Base-by-base conservation (phyloP, 2,888 invertebrate species). In the Phaedon cochleariae region DNA sequence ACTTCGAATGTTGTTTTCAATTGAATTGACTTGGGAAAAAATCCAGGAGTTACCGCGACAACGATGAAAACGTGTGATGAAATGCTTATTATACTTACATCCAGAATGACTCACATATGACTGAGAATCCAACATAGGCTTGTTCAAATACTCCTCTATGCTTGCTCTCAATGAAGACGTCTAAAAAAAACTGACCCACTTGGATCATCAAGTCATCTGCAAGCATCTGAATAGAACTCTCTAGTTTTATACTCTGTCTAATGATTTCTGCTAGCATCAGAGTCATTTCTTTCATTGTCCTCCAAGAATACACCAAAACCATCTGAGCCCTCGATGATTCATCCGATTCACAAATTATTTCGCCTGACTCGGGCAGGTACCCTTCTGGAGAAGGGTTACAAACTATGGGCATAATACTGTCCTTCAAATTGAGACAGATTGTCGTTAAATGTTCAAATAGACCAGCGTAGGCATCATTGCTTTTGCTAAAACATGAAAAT, bases 81-180 rank as follows among this genome's bases (percentile, higher is more conserved):
- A 5, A 26, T 26, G 7, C 26, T 22, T 46, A 54, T 53, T 26
- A 37, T 59, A 71, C 76, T 75, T 76, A 88, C 84, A 83, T 86
- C 90, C 90, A 91, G 22, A 92, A 86, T 81, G 91, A 87, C 0
- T 86, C 83, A 71, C 94, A 90, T 51, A 96, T 84, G 76, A 89
- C 88, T 1, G 89, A 88, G 84, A 97, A 97, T 0, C 96, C 97
- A 10, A 94, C 90, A 79, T 94, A 94, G 0, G 95, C 96, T 83
- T 97, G 94, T 80, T 98, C 98, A 83, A 98, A 97, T n/a, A 98
- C 98, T 1, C 98, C 98, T 65, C 97, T 87, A 83, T 98, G 98
- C 81, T 95, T 94, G 0, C 95, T 94, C 80, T 90, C 88, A 0
- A 89, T 84, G 21, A 95, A 86, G 34, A 93, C 83, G 2, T 83